Evolutionary conservation across 1,140 invertebrate genomes (phyloP), one percentile per base, ranked within the genome.

Genomic region (Asbolus verrucosus): DNA sequence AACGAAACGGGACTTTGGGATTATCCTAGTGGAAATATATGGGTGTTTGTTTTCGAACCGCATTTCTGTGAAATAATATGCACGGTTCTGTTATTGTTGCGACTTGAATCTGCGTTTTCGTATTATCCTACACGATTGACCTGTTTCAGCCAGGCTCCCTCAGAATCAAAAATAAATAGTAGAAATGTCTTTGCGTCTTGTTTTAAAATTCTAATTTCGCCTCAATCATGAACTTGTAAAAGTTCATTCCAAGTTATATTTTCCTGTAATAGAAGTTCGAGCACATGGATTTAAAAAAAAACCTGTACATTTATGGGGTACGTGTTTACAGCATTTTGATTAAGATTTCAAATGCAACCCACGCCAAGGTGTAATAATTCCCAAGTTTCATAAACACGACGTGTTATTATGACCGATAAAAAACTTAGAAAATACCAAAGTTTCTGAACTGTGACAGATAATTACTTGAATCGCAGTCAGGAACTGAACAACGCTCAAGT

Each of bases 11-110:
- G 31, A 63, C 33, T 63, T 21, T n/a, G 61, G 61, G 61, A 63
- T 63, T 63, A 63, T 63, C 61, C 61, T 63, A 63, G 61, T 63
- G 61, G 61, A 63, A 63, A 63, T 63, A 41, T 38, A 63, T 63
- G 61, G 46, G 61, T 63, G 61, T 63, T 63, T 63, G 61, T 63
- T 63, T 63, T 63, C 39, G 33, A 39, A 63, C 61, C 61, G 33
- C 33, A 63, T 39, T 41, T 18, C 16, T n/a, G 61, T 6, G 21
- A 63, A 63, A 63, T 39, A 39, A 62, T 63, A 63, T 63, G 61
- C 61, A 63, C 33, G 8, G 61, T 21, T 63, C 36, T 38, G 36
- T 62, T 62, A 62, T 62, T 63, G 33, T 63, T 63, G 39, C 36
- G 21, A 21, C 19, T 54, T 9, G 15, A 11, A 54, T 54, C 46